Conservation (phyloP, 2,797 vertebrate genomes). For the Microtus californicus region DNA sequence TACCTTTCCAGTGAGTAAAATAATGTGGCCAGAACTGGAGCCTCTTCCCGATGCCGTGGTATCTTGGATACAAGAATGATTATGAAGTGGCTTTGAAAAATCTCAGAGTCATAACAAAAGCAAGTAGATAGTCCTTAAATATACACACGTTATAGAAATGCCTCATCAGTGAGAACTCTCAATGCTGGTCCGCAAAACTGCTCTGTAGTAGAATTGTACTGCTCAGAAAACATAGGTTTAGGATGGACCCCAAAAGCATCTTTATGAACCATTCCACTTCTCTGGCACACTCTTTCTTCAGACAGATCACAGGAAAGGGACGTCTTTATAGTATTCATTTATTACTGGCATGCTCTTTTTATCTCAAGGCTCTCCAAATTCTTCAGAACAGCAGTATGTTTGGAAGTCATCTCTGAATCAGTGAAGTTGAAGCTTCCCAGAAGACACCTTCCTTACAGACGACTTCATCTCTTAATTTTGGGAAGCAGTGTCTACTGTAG, state of each 20-base stretch:
- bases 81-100: conserved; percentile 44
- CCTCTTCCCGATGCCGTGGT: background rate
- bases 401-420: background rate
- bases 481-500: background rate
- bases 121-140: conserved; percentile 8
- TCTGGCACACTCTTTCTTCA: background rate
- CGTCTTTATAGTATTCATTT: background rate
- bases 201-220: background rate
- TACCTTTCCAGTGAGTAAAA: background rate
- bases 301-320: background rate
- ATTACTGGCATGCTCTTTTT: background rate
- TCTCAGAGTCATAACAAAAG: background rate
- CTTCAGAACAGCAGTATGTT: background rate
- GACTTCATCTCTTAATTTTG: background rate
- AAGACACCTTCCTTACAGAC: background rate
- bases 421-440: background rate
- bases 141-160: background rate
- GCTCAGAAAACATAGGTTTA: background rate
- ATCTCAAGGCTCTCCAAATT: background rate
- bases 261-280: background rate
- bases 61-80: background rate
- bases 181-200: background rate
- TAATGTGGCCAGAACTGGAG: background rate
- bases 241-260: background rate
- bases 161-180: background rate